Conservation (phyloP, 2,888 invertebrate genomes). For the Molorchus minor region DNA sequence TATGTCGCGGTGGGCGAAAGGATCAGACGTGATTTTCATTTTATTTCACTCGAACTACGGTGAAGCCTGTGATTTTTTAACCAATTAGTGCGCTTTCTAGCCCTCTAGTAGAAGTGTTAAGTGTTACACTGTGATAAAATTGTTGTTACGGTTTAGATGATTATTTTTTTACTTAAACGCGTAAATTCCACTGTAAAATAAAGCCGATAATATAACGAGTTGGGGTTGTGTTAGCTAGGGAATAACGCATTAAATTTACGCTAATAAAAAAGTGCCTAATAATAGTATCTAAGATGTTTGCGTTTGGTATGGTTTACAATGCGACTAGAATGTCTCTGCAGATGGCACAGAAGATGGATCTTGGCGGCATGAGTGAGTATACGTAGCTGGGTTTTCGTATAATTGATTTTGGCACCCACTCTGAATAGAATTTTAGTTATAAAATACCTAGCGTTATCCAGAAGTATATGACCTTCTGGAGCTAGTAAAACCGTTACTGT, state of each 20-base stretch:
- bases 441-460: too few relatives aligned
- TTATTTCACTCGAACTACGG: slow-evolving; percentile 21
- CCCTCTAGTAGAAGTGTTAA: background rate
- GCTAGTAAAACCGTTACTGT: too few relatives aligned
- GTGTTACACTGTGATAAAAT: slow-evolving; percentile 9
- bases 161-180: slow-evolving; percentile 5
- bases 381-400: too few relatives aligned
- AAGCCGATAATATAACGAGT: background rate
- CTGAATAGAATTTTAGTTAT: too few relatives aligned
- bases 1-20: slow-evolving; percentile 24
- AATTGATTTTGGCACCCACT: too few relatives aligned
- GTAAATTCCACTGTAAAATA: background rate
- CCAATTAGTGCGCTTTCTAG: background rate
- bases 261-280: slow-evolving; percentile 34
- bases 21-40: slow-evolving; percentile 25
- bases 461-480: too few relatives aligned
- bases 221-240: slow-evolving; percentile 11
- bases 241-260: slow-evolving; percentile 27
- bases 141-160: background rate
- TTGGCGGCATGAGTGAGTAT: slow-evolving; percentile 52
- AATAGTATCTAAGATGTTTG: slow-evolving; percentile 49
- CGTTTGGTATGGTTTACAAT: slow-evolving; percentile 54
- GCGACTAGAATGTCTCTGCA: slow-evolving; percentile 54
- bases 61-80: slow-evolving; percentile 18
- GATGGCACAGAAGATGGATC: slow-evolving; percentile 55